Conservation (phyloP, 2,888 invertebrate genomes). For the Lamproptera curius region DNA sequence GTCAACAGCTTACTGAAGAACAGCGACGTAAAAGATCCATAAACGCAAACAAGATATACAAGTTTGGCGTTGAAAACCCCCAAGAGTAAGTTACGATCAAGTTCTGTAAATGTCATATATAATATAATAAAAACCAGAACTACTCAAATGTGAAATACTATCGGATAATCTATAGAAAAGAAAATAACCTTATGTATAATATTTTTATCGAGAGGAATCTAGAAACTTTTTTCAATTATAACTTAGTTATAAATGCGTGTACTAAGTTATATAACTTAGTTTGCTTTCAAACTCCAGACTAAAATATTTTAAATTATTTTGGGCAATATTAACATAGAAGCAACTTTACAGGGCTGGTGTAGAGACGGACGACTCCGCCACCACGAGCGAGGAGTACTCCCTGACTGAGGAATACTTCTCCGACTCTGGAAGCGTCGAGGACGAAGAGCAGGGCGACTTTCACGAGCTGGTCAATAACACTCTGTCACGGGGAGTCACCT, state of each 20-base stretch:
- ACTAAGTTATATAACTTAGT: no score
- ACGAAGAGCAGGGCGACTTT: constrained; percentile 53
- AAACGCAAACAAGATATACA: constrained; percentile 33
- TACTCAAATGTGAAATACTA: no score
- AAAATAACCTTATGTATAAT: no score
- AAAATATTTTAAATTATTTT: neutral
- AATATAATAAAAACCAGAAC: no score
- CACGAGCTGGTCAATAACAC: constrained; percentile 53
- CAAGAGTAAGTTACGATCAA: constrained; percentile 21
- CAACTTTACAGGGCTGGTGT: constrained; percentile 28
- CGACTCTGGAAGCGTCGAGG: constrained; percentile 51
- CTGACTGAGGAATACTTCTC: constrained; percentile 46
- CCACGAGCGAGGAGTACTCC: constrained; percentile 53
- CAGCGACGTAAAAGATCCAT: constrained; percentile 30
- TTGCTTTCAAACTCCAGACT: no score
- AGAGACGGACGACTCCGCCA: constrained; percentile 45
- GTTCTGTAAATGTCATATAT: no score
- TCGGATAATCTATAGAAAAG: no score
- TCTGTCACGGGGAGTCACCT: constrained; percentile 34
- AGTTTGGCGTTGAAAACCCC: constrained; percentile 9
- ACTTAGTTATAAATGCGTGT: no score
- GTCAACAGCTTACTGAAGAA: constrained; percentile 1
- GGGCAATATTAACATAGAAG: neutral
- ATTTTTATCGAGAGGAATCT: no score
- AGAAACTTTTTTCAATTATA: no score